Base-by-base conservation (phyloP, 1,140 invertebrate genomes). In the Alviniconcha marisindica region DNA sequence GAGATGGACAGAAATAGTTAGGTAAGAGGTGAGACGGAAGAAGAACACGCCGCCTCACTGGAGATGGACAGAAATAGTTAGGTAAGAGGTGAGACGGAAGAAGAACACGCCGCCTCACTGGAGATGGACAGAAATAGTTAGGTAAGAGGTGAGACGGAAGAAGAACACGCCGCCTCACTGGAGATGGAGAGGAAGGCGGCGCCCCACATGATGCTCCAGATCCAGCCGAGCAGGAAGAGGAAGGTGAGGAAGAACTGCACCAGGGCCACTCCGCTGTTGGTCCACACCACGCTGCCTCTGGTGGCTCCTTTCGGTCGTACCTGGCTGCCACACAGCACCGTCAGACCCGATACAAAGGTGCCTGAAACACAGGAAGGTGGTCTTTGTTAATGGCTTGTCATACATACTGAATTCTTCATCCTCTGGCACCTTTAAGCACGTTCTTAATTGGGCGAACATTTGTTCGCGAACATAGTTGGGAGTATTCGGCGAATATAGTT, bases 191-290 rank as follows among this genome's bases (percentile, higher is more conserved):
- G 87, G 86, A 94, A 94, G 28, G 92, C 92, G 1, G 93, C 91
- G 0, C 94, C 94, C 93, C 94, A 94, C 83, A 94, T 91, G 81
- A 94, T 93, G 84, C 93, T 94, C 93, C 94, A 94, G n/a, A 94
- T 94, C 94, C 94, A 94, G 10, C 94, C 94, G 14, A 94, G 83
- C 31, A 94, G 91, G 24, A 94, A 88, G 48, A 94, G 86, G 33
- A 93, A 92, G 1, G 94, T 93, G n/a, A 90, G 90, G 36, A 93
- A 31, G 21, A 94, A 85, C 89, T 94, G 94, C 24, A 94, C 82
- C 28, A 93, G 83, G 31, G 91, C 93, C 36, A 94, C 93, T 82
- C 90, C 90, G 24, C 86, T 86, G 83, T 91, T 92, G 40, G 85
- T 88, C 85, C 83, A 91, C 51, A 92, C 84, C n/a, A 91, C 88